A percentile compares a stretch with the other conserved stretches of the same genome.
Conservation (phyloP, 2,888 invertebrate species). For the Melangyna quadrimaculata region DNA sequence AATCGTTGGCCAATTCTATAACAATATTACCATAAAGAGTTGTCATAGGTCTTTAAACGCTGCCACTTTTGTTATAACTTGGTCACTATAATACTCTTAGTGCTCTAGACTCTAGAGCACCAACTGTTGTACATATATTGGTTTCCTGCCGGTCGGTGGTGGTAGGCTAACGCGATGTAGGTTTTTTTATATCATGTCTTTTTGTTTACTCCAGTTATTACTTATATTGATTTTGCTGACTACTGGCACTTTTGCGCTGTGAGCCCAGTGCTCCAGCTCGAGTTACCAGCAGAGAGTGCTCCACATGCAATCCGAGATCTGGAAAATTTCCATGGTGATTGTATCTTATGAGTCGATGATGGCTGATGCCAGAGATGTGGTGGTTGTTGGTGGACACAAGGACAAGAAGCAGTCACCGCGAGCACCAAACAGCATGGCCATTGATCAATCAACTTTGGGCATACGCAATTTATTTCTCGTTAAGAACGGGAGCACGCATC, state of each 20-base stretch:
- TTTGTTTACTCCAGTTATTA: constrained; percentile 61
- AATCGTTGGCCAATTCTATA: constrained; percentile 54
- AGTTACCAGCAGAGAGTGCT: not conserved
- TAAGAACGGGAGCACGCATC: constrained; percentile 71
- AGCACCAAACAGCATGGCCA: constrained; percentile 69
- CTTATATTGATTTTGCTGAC: constrained; percentile 37
- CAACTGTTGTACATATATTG: constrained; percentile 14
- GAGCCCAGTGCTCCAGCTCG: not conserved
- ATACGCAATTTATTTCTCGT: constrained; percentile 72
- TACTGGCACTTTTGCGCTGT: constrained; percentile 5
- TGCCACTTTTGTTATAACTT: constrained; percentile 63
- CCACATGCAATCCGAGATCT: constrained; percentile 52
- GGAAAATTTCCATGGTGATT: constrained; percentile 70
- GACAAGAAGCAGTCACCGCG: constrained; percentile 68
- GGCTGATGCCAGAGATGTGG: constrained; percentile 40
- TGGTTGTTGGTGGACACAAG: constrained; percentile 46
- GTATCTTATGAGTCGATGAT: constrained; percentile 70
- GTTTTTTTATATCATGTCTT: constrained; percentile 25
- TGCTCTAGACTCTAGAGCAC: not conserved
- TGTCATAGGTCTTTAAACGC: constrained; percentile 67
- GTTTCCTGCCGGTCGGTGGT: constrained; percentile 33
- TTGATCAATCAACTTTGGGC: constrained; percentile 72
- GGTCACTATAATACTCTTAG: constrained; percentile 40
- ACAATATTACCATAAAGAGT: constrained; percentile 68
- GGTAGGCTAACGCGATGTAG: not conserved